Base-by-base conservation (phyloP, 2,797 vertebrate genomes). In the Pseudopleuronectes americanus region DNA sequence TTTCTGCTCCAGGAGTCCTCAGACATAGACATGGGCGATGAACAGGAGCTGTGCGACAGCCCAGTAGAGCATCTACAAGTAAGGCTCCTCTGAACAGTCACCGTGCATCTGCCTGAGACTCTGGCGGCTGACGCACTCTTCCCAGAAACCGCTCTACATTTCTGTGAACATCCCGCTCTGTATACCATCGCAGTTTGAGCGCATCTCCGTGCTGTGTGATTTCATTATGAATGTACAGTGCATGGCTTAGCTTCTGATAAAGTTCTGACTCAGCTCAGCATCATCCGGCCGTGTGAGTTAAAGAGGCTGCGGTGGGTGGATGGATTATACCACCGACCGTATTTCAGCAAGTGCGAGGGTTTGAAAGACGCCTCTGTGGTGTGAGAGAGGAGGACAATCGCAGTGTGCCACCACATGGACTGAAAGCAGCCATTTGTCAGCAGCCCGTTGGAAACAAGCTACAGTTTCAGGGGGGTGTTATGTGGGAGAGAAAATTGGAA, bases 1-100 rank as follows among this genome's bases (percentile, higher is more conserved):
- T 93, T 64, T 93, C 60, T 86, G 71, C 88, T 78, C 64, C 80
- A 88, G 86, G 80, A 82, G 22, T 65, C 64, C 57, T 93, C 92
- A 72, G 91, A 86, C 68, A 80, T 87, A 84, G 92, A 91, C 68
- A 23, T 75, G 79, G 81, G 63, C 57, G 92, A 93, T 47, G 89
- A 90, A 3, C 76, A 59, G 77, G 81, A 93, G n/a, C 83, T 90
- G 48, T 86, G 74, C 53, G 89, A 90, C 79, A 87, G 90, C 76
- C 89, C 84, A 14, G 69, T 86, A 55, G 84, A 87, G 28, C 69
- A 28, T 57, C 84, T 77, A 47, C 88, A 92, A 84, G 93, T 94
- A 93, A 94, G 94, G 53, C 22, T 74, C 69, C 70, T 48, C 62
- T 64, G 57, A 64, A 41, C 60, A 16, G 13, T 48, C 68, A 4